A percentile compares a stretch with the other conserved stretches of the same genome.
Evolutionary conservation across 1,140 invertebrate species (phyloP).

Genomic region (Hirudo medicinalis): DNA sequence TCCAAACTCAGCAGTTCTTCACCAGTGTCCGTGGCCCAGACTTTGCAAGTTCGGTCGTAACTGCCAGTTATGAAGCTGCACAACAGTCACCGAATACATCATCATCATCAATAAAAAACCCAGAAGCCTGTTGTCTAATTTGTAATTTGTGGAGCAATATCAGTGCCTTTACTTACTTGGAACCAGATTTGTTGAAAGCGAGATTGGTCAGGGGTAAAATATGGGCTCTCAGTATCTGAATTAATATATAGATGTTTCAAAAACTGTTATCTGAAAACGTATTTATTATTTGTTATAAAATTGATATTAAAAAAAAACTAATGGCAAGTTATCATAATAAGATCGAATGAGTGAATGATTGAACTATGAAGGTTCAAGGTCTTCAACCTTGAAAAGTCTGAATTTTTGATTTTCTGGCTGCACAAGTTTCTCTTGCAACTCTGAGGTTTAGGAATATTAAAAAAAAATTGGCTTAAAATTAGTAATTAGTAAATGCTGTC

Average conservation of each 20-base stretch:
- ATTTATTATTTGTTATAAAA: constrained; percentile 1
- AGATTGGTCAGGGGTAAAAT: constrained; percentile 65
- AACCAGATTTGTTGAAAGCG: constrained; percentile 55
- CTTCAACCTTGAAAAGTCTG: constrained; percentile 41
- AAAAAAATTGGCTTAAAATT: neutral
- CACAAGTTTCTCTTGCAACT: constrained; percentile 39
- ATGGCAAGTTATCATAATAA: neutral
- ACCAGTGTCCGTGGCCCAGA: constrained; percentile 62
- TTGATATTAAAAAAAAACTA: constrained; percentile 6
- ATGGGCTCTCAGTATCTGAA: constrained; percentile 53
- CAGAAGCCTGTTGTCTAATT: neutral
- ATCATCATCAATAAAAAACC: too few relatives aligned
- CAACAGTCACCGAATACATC: constrained; percentile 22
- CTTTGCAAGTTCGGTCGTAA: constrained; percentile 69
- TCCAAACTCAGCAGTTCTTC: constrained; percentile 53
- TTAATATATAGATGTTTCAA: constrained; percentile 16
- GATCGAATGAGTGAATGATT: neutral
- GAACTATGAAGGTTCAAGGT: too few relatives aligned
- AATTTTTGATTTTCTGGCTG: constrained; percentile 37
- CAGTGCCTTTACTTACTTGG: constrained; percentile 40
- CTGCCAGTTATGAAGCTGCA: constrained; percentile 63
- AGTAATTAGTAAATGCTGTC: neutral
- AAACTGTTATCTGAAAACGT: constrained; percentile 1
- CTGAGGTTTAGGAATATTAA: constrained; percentile 23
- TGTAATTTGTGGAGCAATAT: neutral